Evolutionary conservation across 2,888 invertebrate species (phyloP), one percentile per base, ranked within the genome.

Genomic region (Oscheius sp.): DNA sequence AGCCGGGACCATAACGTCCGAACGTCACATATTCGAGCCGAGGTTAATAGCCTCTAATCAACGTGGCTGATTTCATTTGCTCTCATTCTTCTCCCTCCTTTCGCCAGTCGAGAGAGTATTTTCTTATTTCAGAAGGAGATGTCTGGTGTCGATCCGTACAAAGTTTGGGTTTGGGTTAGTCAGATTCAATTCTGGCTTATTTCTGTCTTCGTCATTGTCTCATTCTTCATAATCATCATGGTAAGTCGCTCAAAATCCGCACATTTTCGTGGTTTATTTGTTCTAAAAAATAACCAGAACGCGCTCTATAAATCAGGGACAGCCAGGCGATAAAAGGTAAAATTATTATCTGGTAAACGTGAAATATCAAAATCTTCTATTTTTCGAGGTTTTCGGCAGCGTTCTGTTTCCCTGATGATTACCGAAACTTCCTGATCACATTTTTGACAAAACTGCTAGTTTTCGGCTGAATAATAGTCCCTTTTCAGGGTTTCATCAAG

Each of bases 111-210:
- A 23, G 2, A 25, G 13, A 35, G 35, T 6, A 35, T 35, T 6
- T 35, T 35, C 35, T n/a, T 35, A 35, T 35, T 35, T 9, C 35
- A 35, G 35, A 35, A 9, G 9, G 18, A 61, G 61, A 61, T 61
- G 61, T 18, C 43, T 21, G 23, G 27, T 53, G 52, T 68, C 35
- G 56, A 58, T 25, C 58, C 66, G 9, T 49, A 46, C n/a, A 27
- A 46, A 27, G 63, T 76, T 18, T 80, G 80, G 80, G 70, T 80
- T 73, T 78, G 77, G 61, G 70, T 80, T n/a, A 78, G 78, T 5
- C 64, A 72, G 49, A 76, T 76, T 46, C 80, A 80, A 59, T 76
- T 76, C 59, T 78, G 78, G 80, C 74, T 80, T 35, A 77, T 80
- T 18, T 72, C 76, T 12, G 46, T 69, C 68, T 75, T 77, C 12